Conservation (phyloP, 2,797 vertebrate species). For the Sebastes alutus region DNA sequence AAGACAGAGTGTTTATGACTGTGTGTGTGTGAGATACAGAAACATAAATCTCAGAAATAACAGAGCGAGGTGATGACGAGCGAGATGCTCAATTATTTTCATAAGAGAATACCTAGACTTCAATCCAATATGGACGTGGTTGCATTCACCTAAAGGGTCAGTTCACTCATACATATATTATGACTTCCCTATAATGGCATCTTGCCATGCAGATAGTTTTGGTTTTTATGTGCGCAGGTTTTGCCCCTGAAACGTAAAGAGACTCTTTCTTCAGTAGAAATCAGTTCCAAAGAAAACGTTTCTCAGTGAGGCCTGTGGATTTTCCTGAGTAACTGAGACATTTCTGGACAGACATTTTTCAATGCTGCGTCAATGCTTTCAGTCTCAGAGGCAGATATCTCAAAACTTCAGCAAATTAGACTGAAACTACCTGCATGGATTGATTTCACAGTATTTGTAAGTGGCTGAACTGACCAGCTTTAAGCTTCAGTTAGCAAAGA, state of each 20-base stretch:
- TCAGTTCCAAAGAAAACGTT: background rate
- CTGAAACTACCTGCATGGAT: background rate
- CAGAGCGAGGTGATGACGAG: background rate
- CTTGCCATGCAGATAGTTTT: conserved; percentile 3
- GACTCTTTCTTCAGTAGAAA: conserved; percentile 1
- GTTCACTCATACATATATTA: background rate
- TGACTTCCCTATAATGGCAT: background rate
- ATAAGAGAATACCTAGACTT: background rate
- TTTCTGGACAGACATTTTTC: conserved; percentile 16
- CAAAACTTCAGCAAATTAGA: background rate
- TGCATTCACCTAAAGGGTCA: background rate
- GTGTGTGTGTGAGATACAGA: background rate
- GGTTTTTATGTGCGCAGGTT: conserved; percentile 11
- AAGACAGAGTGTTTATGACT: background rate
- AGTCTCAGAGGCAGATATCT: background rate
- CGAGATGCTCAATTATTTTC: background rate
- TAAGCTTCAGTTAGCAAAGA: background rate
- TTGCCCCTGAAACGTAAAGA: background rate
- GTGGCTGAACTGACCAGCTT: background rate
- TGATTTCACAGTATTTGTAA: background rate
- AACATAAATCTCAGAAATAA: conserved; percentile 13
- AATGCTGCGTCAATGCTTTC: background rate
- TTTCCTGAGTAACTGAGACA: conserved; percentile 1
- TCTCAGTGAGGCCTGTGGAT: conserved; percentile 3
- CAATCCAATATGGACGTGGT: background rate